Conservation (phyloP, 2,888 invertebrate genomes). For the Palloptera scutellata region DNA sequence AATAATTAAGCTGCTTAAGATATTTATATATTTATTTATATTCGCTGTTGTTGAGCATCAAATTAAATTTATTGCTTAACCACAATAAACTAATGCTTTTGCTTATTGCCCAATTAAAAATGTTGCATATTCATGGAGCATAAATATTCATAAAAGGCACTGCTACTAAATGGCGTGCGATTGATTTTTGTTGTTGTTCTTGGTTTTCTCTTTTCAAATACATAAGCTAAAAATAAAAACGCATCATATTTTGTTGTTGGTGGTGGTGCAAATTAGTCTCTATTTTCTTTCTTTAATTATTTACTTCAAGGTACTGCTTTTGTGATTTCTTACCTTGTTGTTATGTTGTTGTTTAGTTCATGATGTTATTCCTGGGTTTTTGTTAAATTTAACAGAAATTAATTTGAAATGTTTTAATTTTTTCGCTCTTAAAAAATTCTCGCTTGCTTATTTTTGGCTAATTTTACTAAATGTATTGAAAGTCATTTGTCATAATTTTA, state of each 20-base stretch:
- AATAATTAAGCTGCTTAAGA: no score
- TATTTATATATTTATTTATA: no score
- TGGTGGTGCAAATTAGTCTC: slow-evolving; percentile 7
- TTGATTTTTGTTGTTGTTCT: no score
- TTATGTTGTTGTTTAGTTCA: not conserved
- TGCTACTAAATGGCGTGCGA: not conserved
- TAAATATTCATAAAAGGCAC: not conserved
- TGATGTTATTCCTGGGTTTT: no score
- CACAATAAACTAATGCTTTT: not conserved
- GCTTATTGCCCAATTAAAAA: not conserved
- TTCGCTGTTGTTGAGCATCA: no score
- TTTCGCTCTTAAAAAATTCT: no score
- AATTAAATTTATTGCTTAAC: no score
- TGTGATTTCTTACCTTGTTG: not conserved
- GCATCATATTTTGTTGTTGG: slow-evolving; percentile 6
- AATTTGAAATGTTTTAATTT: no score
- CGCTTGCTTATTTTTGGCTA: no score
- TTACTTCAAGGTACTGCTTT: slow-evolving; percentile 5
- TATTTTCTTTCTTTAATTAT: not conserved
- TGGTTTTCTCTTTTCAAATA: not conserved
- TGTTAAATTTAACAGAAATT: no score
- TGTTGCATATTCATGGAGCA: slow-evolving; percentile 8
- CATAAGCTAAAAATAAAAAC: not conserved
- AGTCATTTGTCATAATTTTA: no score
- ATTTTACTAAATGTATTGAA: no score